phyloP scores from a whole-genome alignment of 2,797 vertebrate genomes.

The Sarcophilus harrisii region DNA sequence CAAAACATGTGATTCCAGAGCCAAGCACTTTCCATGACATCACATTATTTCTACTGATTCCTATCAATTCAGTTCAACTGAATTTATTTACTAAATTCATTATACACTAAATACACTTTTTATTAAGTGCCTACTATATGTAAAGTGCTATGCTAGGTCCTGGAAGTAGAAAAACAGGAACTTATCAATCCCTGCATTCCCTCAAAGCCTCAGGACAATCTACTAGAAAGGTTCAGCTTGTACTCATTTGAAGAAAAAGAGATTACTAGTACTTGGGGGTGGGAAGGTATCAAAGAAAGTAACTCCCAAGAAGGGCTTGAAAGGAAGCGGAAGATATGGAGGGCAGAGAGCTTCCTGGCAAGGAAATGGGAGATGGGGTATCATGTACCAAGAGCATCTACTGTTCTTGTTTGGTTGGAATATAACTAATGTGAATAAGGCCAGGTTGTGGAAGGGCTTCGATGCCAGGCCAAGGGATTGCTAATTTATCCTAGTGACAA shows the following conservation, averaged over 20 bases:
- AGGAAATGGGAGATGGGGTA: background rate
- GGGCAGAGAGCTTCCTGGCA: background rate
- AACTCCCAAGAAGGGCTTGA: background rate
- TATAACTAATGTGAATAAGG: background rate
- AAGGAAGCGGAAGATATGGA: background rate
- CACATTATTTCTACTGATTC: background rate
- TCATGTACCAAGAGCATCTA: background rate
- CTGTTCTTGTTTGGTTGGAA: background rate
- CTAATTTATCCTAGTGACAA: background rate
- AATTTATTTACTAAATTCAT: background rate
- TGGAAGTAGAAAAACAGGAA: background rate
- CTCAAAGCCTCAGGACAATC: background rate
- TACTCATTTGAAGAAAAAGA: background rate
- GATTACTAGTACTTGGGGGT: background rate
- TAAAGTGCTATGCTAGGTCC: background rate
- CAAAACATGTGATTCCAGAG: background rate
- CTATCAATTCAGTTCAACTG: background rate
- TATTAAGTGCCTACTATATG: background rate
- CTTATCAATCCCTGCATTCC: background rate
- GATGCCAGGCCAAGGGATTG: background rate
- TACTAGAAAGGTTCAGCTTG: background rate
- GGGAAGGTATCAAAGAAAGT: background rate
- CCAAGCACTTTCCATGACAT: background rate
- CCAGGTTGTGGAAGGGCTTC: background rate
- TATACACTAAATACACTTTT: too few relatives aligned